phyloP scores from a whole-genome alignment of 2,888 invertebrate genomes.

The Physocephala rufipes region DNA sequence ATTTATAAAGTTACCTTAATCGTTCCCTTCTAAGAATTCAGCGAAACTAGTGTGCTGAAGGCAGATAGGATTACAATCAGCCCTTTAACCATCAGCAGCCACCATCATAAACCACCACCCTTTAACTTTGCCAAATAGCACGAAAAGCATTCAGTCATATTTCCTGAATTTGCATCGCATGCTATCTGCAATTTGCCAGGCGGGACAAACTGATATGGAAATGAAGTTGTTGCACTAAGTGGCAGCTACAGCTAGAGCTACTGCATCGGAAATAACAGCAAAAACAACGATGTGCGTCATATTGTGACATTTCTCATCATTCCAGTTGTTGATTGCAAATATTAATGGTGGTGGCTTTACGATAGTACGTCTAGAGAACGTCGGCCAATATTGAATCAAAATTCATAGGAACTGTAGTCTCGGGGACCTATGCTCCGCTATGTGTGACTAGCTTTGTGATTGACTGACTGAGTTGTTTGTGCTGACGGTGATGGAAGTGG shows the following conservation, averaged over 20 bases:
- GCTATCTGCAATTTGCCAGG: slow-evolving; percentile 61
- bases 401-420: neutral
- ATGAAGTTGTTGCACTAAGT: slow-evolving; percentile 65
- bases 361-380: neutral
- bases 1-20: too few species aligned
- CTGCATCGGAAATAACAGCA: neutral
- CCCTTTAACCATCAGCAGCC: neutral
- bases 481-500: too few species aligned
- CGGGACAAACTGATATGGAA: slow-evolving; percentile 59
- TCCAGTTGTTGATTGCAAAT: slow-evolving; percentile 16
- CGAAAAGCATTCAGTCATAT: slow-evolving; percentile 47
- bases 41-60: too few species aligned
- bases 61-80: neutral
- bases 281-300: slow-evolving; percentile 8
- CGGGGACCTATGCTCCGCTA: neutral
- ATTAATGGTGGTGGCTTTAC: slow-evolving; percentile 21
- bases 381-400: neutral
- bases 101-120: neutral
- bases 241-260: slow-evolving; percentile 41
- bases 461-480: slow-evolving; percentile 6
- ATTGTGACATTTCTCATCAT: slow-evolving; percentile 30
- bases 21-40: too few species aligned
- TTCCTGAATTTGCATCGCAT: slow-evolving; percentile 50
- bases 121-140: neutral
- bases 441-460: neutral